A percentile compares a stretch with the other conserved stretches of the same genome.
Conservation (phyloP, 2,113 vertebrate genomes). For the Phalacrocorax brasilianus region DNA sequence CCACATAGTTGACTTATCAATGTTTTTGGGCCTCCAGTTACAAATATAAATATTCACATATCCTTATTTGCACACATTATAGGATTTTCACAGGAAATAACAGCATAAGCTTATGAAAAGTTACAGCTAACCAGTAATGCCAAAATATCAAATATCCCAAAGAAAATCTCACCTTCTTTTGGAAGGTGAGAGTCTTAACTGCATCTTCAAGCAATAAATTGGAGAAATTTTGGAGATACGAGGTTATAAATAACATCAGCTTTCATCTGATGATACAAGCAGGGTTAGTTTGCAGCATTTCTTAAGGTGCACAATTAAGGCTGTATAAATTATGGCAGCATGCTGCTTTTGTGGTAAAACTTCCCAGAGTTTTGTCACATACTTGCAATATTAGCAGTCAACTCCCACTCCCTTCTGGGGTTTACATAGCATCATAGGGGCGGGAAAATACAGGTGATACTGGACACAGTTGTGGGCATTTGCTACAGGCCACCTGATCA, state of each 20-base stretch:
- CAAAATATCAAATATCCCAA: not conserved
- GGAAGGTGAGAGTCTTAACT: not conserved
- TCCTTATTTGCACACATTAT: not conserved
- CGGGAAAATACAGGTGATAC: too few species aligned
- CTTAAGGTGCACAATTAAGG: not conserved
- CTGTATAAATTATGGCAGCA: not conserved
- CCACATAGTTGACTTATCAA: not conserved
- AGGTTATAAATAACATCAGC: not conserved
- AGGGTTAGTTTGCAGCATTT: not conserved
- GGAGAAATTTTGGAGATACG: not conserved
- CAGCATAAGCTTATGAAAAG: not conserved
- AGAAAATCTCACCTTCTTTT: not conserved
- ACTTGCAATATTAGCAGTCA: not conserved
- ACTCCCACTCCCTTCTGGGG: fast-evolving
- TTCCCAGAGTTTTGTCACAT: not conserved
- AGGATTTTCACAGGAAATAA: not conserved
- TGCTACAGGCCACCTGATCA: too few species aligned
- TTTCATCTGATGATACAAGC: not conserved
- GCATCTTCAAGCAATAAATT: not conserved
- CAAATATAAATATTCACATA: not conserved
- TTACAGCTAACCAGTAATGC: not conserved
- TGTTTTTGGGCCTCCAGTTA: not conserved
- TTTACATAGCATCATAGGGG: not conserved
- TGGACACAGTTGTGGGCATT: too few species aligned
- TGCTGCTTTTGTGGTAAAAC: not conserved